Conservation (phyloP, 2,888 invertebrate genomes). For the Erpobdella octoculata region DNA sequence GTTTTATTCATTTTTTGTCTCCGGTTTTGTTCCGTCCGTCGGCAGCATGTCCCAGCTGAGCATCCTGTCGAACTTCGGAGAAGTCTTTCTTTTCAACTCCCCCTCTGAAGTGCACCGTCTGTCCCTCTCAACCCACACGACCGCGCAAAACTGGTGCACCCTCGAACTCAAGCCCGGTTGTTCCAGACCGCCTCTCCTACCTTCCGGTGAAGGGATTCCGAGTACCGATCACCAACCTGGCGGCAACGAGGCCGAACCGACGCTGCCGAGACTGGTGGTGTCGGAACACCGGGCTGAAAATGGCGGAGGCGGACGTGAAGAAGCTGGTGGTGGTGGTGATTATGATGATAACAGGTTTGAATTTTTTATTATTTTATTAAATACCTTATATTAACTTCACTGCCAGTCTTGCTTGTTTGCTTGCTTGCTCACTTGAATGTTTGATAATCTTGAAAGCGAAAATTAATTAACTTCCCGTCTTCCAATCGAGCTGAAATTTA, state of each 20-base stretch:
- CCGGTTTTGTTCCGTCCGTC: constrained; percentile 66
- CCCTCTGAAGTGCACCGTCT: constrained; percentile 85
- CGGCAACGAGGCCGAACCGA: neutral
- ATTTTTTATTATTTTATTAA: no score
- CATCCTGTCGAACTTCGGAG: constrained; percentile 71
- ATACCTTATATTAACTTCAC: no score
- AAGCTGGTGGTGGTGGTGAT: no score
- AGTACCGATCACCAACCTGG: neutral
- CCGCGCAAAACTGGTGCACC: constrained; percentile 42
- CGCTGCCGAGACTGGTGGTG: neutral
- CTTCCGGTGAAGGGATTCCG: neutral
- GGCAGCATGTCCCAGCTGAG: constrained; percentile 64
- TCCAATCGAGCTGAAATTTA: no score
- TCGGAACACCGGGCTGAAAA: neutral
- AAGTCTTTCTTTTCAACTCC: constrained; percentile 84
- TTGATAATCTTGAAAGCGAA: no score
- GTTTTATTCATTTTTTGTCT: neutral
- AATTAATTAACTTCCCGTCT: no score
- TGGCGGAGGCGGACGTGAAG: neutral
- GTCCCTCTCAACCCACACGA: constrained; percentile 58
- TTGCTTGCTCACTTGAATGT: no score
- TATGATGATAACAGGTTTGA: no score
- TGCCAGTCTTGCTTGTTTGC: no score
- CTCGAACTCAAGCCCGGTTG: constrained; percentile 45
- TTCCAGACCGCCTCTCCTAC: constrained; percentile 35